These are phyloP conservation scores for Clepsis dumicolana DNA, from an alignment of 2,888 invertebrate species.

Conservation along the genomic window DNA sequence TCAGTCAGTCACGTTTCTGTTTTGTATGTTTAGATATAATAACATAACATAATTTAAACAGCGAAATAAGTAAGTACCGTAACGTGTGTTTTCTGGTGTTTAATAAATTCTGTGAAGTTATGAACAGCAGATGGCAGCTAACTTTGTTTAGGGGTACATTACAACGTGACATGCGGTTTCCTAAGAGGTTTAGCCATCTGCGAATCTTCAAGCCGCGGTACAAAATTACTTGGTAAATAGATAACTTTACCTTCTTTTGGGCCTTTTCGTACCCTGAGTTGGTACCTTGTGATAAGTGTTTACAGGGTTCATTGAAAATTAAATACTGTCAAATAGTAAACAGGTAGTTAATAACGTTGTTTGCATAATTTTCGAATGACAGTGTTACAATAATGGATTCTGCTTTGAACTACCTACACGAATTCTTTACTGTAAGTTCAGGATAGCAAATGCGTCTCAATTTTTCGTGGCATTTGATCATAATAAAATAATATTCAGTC, in stretches of 20 bases:
- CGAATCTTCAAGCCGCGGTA: background rate
- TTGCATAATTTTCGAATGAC: background rate
- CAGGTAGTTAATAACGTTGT: background rate
- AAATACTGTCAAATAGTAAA: background rate
- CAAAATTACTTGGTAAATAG: background rate
- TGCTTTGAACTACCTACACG: background rate
- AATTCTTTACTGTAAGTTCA: background rate
- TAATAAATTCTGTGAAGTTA: background rate
- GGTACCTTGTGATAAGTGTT: background rate
- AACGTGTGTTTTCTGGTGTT: constrained; percentile 15
- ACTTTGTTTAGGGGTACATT: background rate
- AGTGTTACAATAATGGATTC: background rate
- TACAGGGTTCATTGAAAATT: no score
- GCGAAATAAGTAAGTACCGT: constrained; percentile 7
- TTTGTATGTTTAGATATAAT: no score
- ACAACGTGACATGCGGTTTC: background rate
- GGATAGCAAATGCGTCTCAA: background rate
- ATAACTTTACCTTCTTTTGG: background rate
- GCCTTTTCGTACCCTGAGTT: background rate
- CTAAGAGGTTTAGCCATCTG: constrained; percentile 5
- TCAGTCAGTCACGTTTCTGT: no score
- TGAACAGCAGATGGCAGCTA: background rate
- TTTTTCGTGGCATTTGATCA: background rate
- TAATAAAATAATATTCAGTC: background rate
- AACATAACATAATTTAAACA: constrained; percentile 20